Base-by-base conservation (phyloP, 2,888 invertebrate genomes). In the Nemotelus pantherinus region DNA sequence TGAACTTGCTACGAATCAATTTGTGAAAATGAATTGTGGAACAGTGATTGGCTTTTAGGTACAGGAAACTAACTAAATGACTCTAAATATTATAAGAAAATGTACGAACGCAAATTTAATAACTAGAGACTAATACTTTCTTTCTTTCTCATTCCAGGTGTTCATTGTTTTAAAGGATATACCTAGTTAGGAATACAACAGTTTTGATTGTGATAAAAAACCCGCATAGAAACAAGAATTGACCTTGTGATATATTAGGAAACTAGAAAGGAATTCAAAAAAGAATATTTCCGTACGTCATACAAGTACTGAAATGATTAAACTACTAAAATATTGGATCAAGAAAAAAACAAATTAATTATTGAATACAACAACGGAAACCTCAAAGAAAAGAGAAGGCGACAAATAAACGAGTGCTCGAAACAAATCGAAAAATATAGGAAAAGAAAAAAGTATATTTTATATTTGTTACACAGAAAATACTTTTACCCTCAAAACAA, bases 181-280 rank as follows among this genome's bases (percentile, higher is more conserved):
- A 25, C n/a, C 25, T 67, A 67, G 67, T 45, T 67, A 67, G 67
- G 50, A 48, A 48, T 25, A 50, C 50, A 48, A 67, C 67, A 67
- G 67, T 67, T 63, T 39, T 63, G 65, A 65, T 70, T 70, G 70
- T 70, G 70, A 70, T 70, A 70, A n/a, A 25, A 25, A 25, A 25
- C 25, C 25, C 25, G 25, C 25, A 25, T 25, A 25, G 25, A 58
- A 4, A 58, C n/a, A 65, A 39, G 47, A 47, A 70, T 39, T 67
- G 39, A n/a, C 47, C 48, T 67, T 67, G 67, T 67, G 67, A 67
- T 67, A 67, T 67, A 43, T 7, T 70, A 70, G 55, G 44, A 70
- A 43, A 70, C 55, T 55, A 70, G 70, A 55, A 70, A 53, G 53
- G 39, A 50, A 70, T 3, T 5, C 39, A 67, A 25, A 2, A 63